Evolutionary conservation across 1,140 invertebrate genomes (phyloP).

Genomic region (Orchesella cincta): DNA sequence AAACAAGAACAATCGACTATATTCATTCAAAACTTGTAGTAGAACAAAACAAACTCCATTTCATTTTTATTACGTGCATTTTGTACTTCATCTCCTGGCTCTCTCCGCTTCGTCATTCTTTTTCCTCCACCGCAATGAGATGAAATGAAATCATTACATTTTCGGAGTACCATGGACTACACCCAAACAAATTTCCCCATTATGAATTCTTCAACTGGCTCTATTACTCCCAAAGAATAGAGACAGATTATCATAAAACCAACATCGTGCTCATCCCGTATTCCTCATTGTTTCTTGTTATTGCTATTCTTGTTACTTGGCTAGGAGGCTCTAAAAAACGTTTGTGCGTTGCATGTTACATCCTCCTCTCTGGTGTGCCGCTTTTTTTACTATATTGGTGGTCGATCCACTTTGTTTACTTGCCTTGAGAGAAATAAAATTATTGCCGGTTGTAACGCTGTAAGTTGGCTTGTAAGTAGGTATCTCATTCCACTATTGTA

Average conservation of each 20-base stretch:
- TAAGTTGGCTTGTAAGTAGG: no score
- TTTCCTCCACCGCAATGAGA: neutral
- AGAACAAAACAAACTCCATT: neutral
- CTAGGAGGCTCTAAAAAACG: neutral
- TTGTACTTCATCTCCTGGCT: neutral
- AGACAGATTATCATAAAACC: conserved; percentile 8
- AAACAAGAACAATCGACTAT: neutral
- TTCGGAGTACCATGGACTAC: neutral
- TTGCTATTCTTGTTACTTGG: neutral
- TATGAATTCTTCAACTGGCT: conserved; percentile 25
- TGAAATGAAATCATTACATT: conserved; percentile 12
- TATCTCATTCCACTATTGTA: no score
- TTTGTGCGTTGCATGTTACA: no score
- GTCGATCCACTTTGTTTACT: conserved; percentile 13
- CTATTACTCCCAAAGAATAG: no score
- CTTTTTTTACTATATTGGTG: neutral
- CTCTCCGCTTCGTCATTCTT: neutral
- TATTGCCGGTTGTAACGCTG: no score
- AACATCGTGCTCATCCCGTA: neutral
- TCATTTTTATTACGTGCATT: neutral
- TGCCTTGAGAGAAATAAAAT: neutral
- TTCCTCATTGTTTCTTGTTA: neutral
- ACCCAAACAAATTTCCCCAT: conserved; percentile 22
- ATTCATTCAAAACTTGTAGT: no score
- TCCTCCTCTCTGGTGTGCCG: neutral